phyloP scores from a whole-genome alignment of 2,888 invertebrate genomes.

The Eupsilia transversa region DNA sequence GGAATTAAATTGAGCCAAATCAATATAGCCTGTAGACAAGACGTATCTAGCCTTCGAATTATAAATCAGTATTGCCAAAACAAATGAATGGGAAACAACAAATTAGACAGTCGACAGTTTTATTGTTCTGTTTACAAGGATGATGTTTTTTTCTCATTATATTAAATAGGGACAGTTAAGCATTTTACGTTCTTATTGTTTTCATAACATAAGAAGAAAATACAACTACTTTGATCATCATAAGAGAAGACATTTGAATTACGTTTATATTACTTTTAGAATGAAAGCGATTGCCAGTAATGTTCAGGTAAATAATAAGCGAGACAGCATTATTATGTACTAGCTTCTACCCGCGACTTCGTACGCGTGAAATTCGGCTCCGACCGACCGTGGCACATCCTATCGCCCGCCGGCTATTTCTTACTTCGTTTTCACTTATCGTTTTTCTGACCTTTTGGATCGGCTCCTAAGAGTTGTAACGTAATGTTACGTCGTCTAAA shows the following conservation, averaged over 20 bases:
- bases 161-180: constrained; percentile 1
- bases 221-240: too few species aligned
- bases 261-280: not conserved
- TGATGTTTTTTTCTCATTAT: constrained; percentile 5
- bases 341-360: too few species aligned
- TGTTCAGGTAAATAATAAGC: not conserved
- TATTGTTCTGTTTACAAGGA: constrained; percentile 49
- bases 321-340: too few species aligned
- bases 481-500: too few species aligned
- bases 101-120: constrained; percentile 47
- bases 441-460: too few species aligned
- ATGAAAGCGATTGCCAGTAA: not conserved
- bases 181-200: not conserved
- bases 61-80: constrained; percentile 24
- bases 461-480: too few species aligned
- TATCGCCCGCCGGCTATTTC: too few species aligned
- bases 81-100: constrained; percentile 42
- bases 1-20: constrained; percentile 3
- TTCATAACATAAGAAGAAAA: too few species aligned
- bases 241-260: not conserved
- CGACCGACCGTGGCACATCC: too few species aligned
- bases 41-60: not conserved
- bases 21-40: not conserved
- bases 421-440: too few species aligned
- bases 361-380: too few species aligned